A percentile compares a stretch with the other conserved stretches of the same genome.
phyloP scores from a whole-genome alignment of 1,140 invertebrate genomes.

The Bombus pascuorum region DNA sequence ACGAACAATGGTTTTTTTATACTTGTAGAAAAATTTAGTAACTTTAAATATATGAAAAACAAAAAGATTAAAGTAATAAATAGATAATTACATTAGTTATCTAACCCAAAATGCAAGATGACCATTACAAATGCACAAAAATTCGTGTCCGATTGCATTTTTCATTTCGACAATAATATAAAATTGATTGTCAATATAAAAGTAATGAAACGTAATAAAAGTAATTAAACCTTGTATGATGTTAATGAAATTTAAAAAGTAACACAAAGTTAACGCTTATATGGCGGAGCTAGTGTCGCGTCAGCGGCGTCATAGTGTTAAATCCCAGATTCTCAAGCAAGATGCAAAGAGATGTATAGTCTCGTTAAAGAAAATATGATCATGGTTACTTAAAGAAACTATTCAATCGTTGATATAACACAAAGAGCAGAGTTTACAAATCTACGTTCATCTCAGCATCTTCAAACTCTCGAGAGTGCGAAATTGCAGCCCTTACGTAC shows the following conservation, averaged over 20 bases:
- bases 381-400: conserved; percentile 17
- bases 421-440: conserved; percentile 3
- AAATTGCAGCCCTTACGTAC: not conserved
- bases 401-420: conserved; percentile 10
- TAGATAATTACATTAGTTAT: not conserved
- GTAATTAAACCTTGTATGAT: too few relatives aligned
- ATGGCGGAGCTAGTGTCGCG: too few relatives aligned
- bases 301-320: not conserved
- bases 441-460: not conserved
- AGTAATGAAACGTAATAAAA: not conserved
- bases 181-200: not conserved
- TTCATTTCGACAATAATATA: not conserved
- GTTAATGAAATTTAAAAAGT: too few relatives aligned
- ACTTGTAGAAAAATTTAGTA: not conserved
- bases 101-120: not conserved
- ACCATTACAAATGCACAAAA: not conserved
- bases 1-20: not conserved
- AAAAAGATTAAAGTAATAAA: not conserved
- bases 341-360: not conserved
- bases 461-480: not conserved
- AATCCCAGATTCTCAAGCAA: not conserved
- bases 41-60: not conserved
- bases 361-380: not conserved
- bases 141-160: not conserved
- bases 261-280: not conserved